These are phyloP conservation scores for Lasioglossum vierecki DNA, from an alignment of 2,888 invertebrate species.

Conservation along the genomic window DNA sequence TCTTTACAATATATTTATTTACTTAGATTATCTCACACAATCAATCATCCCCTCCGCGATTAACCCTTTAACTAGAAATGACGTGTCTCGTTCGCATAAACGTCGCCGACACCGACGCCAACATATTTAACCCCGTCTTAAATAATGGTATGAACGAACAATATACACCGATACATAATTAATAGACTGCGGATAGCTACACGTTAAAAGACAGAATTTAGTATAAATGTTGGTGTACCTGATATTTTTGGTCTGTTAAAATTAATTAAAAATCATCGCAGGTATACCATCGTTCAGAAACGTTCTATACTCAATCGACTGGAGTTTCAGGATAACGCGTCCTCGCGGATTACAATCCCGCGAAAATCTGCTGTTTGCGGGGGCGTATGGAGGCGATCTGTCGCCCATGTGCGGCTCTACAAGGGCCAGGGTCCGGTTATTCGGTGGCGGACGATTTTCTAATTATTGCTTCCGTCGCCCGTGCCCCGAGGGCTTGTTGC, in stretches of 20 bases:
- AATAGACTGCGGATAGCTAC: neutral
- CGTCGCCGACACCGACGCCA: neutral
- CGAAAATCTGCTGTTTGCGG: slow-evolving; percentile 60
- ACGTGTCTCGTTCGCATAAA: neutral
- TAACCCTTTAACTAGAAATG: neutral
- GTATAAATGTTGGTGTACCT: neutral
- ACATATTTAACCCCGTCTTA: neutral
- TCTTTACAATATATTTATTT: neutral
- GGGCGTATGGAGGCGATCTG: slow-evolving; percentile 50
- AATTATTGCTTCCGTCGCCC: slow-evolving; percentile 74
- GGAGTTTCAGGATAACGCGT: slow-evolving; percentile 16
- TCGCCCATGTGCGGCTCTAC: slow-evolving; percentile 54
- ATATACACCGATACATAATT: neutral
- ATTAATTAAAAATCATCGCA: neutral
- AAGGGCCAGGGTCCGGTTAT: slow-evolving; percentile 70
- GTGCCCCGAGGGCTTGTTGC: slow-evolving; percentile 65
- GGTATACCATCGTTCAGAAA: neutral
- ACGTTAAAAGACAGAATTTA: no score
- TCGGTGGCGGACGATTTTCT: slow-evolving; percentile 74
- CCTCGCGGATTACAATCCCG: slow-evolving; percentile 58
- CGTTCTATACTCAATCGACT: neutral
- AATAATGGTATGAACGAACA: neutral
- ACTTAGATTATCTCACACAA: neutral
- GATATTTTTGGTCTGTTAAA: neutral
- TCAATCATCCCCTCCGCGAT: slow-evolving; percentile 1